These are phyloP conservation scores for Harpagifer antarcticus DNA, from an alignment of 2,797 vertebrate species.

Conservation along the genomic window DNA sequence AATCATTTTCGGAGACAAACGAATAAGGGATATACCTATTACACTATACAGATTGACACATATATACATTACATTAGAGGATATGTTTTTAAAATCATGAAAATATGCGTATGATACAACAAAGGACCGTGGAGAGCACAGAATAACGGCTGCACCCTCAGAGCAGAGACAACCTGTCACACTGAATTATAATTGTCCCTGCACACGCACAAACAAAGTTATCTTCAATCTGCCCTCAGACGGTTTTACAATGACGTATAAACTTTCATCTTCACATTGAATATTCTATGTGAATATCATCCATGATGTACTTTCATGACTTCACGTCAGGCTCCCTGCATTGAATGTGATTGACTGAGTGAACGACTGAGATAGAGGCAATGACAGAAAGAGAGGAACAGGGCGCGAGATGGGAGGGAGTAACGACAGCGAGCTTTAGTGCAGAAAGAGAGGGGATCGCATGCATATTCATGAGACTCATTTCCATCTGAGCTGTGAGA, in stretches of 20 bases:
- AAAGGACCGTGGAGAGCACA: constrained; percentile 15
- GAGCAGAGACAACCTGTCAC: constrained; percentile 42
- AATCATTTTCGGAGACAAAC: neutral
- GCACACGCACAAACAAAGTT: constrained; percentile 22
- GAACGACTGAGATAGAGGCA: constrained; percentile 44
- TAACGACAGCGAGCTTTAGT: constrained; percentile 57
- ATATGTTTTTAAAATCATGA: neutral
- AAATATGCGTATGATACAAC: neutral
- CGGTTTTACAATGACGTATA: constrained; percentile 59
- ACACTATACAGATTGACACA: neutral
- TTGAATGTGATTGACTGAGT: constrained; percentile 52
- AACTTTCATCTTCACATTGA: constrained; percentile 65
- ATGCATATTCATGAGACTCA: constrained; percentile 78
- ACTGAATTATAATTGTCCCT: constrained; percentile 39
- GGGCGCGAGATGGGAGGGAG: constrained; percentile 44
- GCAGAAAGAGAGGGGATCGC: constrained; percentile 55
- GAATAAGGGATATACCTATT: neutral
- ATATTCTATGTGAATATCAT: constrained; percentile 66
- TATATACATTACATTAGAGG: neutral
- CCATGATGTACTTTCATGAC: constrained; percentile 45
- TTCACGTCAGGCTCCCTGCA: constrained; percentile 40
- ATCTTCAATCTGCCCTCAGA: constrained; percentile 51
- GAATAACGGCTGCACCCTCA: constrained; percentile 11
- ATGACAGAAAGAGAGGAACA: constrained; percentile 45
- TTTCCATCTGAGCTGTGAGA: constrained; percentile 73